Conservation (phyloP, 2,888 invertebrate species). For the Augochlorella aurata region DNA sequence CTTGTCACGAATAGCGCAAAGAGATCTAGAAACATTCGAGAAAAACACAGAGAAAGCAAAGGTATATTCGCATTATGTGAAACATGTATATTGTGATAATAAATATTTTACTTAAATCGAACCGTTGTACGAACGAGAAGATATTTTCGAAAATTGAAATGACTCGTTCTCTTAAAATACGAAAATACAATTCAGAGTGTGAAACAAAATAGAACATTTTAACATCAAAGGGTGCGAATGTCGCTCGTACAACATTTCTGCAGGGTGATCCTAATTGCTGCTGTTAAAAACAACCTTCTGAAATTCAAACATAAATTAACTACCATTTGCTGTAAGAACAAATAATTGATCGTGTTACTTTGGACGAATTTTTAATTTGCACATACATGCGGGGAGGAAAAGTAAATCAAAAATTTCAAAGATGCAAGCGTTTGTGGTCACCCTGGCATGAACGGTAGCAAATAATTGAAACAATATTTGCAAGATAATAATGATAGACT, state of each 20-base stretch:
- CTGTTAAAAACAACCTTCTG: background rate
- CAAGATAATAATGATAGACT: slow-evolving; percentile 68
- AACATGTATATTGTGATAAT: slow-evolving; percentile 65
- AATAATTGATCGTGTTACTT: background rate
- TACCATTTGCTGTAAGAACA: background rate
- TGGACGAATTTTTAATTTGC: background rate
- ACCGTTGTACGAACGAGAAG: slow-evolving; percentile 50
- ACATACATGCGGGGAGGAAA: background rate
- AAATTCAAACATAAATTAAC: background rate
- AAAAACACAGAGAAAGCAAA: slow-evolving; percentile 38
- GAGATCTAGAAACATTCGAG: slow-evolving; percentile 44
- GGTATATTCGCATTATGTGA: slow-evolving; percentile 65
- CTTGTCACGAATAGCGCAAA: slow-evolving; percentile 51
- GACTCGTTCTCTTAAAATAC: slow-evolving; percentile 29
- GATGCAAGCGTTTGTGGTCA: slow-evolving; percentile 20
- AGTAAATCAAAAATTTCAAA: background rate
- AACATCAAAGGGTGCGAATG: background rate
- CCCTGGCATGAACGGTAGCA: slow-evolving; percentile 27
- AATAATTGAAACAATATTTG: slow-evolving; percentile 62
- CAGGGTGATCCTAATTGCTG: slow-evolving; percentile 41
- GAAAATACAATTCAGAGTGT: slow-evolving; percentile 19
- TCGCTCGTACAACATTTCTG: slow-evolving; percentile 64
- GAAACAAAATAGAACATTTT: background rate
- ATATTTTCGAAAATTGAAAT: slow-evolving; percentile 40
- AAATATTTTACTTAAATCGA: slow-evolving; percentile 50